Evolutionary conservation across 2,888 invertebrate species (phyloP), one percentile per base, ranked within the genome.

Genomic region (Noctua janthina): DNA sequence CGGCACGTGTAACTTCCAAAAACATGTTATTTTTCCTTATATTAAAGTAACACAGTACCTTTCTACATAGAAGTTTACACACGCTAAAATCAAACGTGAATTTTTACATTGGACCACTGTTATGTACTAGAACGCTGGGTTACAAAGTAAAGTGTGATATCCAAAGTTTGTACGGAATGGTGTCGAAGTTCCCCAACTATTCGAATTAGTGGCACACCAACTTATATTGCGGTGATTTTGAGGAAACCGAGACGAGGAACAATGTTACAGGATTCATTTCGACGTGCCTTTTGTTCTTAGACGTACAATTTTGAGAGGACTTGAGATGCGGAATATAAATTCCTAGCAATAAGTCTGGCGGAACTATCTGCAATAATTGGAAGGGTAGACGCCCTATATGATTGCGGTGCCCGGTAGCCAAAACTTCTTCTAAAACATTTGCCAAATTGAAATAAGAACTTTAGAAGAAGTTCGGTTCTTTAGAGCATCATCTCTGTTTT

Each of bases 201-300:
- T 79, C 77, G 70, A 81, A 88, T 87, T 88, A 85, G 88, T 59
- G 69, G 70, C 68, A 35, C 20, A 62, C 59, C 76, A 85, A 85
- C 70, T 83, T 85, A 78, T 78, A 83, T 82, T 85, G 82, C 74
- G 82, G 81, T 79, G 83, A 70, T 75, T 75, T 68, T 73, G 76
- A 74, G 59, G 39, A 59, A 73, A 69, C 62, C 67, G 54, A 80
- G 69, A 29, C 56, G 49, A 0, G 13, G 62, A 79, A 74, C 84
- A 79, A 76, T 83, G 84, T 76, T 59, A 68, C 74, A 59, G 64
- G 49, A 74, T 74, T 64, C 67, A 71, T 83, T 76, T 76, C 73
- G n/a, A 64, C 59, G 35, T 73, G 51, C 29, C 70, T 62, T 69
- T 66, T 46, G 79, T 66, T 66, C 43, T 8, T 39, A 49, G 46